A percentile compares a stretch with the other conserved stretches of the same genome.
phyloP scores from a whole-genome alignment of 1,140 invertebrate genomes.

The Penaeus chinensis region DNA sequence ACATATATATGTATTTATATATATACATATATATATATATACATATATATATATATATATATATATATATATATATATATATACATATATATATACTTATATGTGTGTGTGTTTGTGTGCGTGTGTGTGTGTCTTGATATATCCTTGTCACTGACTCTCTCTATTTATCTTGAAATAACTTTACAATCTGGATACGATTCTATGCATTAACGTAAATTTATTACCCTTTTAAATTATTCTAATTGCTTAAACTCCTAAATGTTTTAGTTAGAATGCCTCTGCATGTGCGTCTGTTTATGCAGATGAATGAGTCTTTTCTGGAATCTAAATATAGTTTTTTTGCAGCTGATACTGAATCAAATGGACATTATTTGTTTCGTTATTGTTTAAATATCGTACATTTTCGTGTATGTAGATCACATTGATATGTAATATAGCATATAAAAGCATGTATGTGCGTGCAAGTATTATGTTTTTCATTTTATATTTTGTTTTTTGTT shows the following conservation, averaged over 20 bases:
- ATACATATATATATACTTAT: neutral
- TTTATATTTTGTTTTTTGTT: too few species aligned
- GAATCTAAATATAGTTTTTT: too few species aligned
- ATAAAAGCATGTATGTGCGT: too few species aligned
- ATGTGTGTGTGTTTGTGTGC: neutral
- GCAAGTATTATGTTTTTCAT: too few species aligned
- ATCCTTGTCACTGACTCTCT: neutral
- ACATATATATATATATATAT: slow-evolving; percentile 13
- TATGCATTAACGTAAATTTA: neutral
- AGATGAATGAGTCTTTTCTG: too few species aligned
- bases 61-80: slow-evolving; percentile 13
- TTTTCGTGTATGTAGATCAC: too few species aligned
- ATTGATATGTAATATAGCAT: too few species aligned
- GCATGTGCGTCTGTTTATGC: too few species aligned
- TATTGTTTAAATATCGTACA: too few species aligned
- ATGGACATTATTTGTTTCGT: too few species aligned
- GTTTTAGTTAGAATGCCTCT: too few species aligned
- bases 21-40: neutral
- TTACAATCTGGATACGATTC: neutral
- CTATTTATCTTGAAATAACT: neutral
- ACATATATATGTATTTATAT: neutral
- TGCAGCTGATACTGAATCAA: too few species aligned
- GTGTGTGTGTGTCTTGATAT: neutral
- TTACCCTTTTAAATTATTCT: neutral
- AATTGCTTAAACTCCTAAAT: neutral